Evolutionary conservation across 2,888 invertebrate genomes (phyloP), one percentile per base, ranked within the genome.

Genomic region (Pomacea canaliculata): DNA sequence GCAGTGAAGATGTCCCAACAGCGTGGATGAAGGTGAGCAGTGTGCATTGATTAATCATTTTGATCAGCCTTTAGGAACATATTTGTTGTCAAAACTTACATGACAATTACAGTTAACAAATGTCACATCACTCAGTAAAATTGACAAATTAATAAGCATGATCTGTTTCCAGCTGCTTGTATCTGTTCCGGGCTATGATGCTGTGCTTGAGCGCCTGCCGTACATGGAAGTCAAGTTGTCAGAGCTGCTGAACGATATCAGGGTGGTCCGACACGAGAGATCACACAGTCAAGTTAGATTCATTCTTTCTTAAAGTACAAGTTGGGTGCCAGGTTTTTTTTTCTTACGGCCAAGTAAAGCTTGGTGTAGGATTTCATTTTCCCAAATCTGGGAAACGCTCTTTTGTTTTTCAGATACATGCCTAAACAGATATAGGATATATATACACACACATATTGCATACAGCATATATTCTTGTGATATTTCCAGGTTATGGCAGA

Each of bases 1-100:
- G 95, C 88, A 97, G 96, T 83, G 97, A 96, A 62, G 97, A 98
- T 93, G 97, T 98, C 62, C 93, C 97, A 78, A 94, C 96, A 87
- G 96, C 96, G 91, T 98, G 98, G 98, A 92, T 97, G 78, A 96
- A 96, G 91, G 96, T 96, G 92, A 93, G 94, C 92, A 16, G 51
- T 16, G 10, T 56, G 51, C 51, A 13, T 10, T 10, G 2, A 23
- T 23, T 23, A 23, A 23, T 23, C 23, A 23, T 23, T 56, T 56
- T 56, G 16, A 56, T 10, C 51, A 13, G 7, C 51, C 16, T 56
- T 56, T 56, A 8, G 10, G 16, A 56, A 7, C 7, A 56, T 56
- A 56, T 10, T 56, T 56, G 51, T 56, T 56, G 10, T 7, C 12
- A 13, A 7, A 56, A 7, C 51, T 13, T 13, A 56, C 10, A 56